phyloP scores from a whole-genome alignment of 2,797 vertebrate genomes.

The Prunella strophiata region DNA sequence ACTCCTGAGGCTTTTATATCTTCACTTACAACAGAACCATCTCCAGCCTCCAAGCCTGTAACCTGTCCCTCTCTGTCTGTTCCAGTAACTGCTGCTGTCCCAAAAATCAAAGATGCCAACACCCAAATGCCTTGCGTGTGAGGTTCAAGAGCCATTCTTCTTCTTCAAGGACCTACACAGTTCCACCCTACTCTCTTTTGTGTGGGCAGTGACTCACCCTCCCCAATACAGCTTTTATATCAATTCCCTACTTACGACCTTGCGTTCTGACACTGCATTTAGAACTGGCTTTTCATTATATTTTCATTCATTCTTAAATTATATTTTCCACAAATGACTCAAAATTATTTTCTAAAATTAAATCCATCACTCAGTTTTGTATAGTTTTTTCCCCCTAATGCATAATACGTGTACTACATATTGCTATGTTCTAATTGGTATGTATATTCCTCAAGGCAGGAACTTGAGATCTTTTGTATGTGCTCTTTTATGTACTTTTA shows the following conservation, averaged over 20 bases:
- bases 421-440: not conserved
- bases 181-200: not conserved
- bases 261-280: not conserved
- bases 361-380: not conserved
- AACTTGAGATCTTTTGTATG: not conserved
- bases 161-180: not conserved
- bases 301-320: not conserved
- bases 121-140: accelerated
- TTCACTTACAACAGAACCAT: not conserved
- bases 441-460: constrained; percentile 35
- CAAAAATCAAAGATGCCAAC: constrained; percentile 5
- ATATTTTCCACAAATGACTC: not conserved
- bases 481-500: constrained; percentile 27
- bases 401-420: not conserved
- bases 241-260: not conserved
- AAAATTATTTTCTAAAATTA: constrained; percentile 18
- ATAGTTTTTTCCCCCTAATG: not conserved
- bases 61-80: not conserved
- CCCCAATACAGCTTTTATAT: not conserved
- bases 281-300: not conserved
- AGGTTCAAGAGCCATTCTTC: not conserved
- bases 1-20: not conserved
- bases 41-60: not conserved
- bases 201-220: not conserved
- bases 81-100: not conserved